A percentile compares a stretch with the other conserved stretches of the same genome.
phyloP scores from a whole-genome alignment of 1,140 invertebrate genomes.

The Diabrotica undecimpunctata region DNA sequence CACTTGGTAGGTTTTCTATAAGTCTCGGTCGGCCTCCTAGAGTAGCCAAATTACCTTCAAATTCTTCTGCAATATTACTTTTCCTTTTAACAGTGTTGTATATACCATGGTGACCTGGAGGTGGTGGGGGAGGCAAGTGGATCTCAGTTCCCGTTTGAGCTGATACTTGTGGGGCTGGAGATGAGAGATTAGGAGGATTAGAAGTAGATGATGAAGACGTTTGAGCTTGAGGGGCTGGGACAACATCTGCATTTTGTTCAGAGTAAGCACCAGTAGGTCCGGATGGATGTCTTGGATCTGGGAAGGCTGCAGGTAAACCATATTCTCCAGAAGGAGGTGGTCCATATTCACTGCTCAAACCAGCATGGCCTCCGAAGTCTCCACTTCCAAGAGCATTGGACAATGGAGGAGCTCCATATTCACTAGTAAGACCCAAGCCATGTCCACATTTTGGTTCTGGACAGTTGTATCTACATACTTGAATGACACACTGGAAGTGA shows the following conservation, averaged over 20 bases:
- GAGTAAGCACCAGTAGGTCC: conserved; percentile 76
- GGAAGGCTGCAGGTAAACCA: conserved; percentile 71
- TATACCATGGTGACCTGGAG: conserved; percentile 67
- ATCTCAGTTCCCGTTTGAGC: conserved; percentile 54
- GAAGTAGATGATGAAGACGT: conserved; percentile 63
- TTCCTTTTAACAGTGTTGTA: conserved; percentile 84
- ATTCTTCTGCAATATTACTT: conserved; percentile 63
- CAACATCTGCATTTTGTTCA: conserved; percentile 74
- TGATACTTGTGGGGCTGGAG: conserved; percentile 58
- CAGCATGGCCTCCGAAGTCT: conserved; percentile 64
- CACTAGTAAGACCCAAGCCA: conserved; percentile 55
- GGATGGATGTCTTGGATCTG: conserved; percentile 77
- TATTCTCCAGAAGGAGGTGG: conserved; percentile 64
- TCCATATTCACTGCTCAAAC: conserved; percentile 66
- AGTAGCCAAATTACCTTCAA: conserved; percentile 73
- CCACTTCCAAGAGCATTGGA: conserved; percentile 54
- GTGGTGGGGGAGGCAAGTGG: conserved; percentile 74
- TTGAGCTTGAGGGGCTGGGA: conserved; percentile 74
- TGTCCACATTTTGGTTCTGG: conserved; percentile 82
- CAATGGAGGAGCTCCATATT: conserved; percentile 64
- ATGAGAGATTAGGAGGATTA: conserved; percentile 59
- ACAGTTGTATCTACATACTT: conserved; percentile 90
- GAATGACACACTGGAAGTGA: conserved; percentile 94
- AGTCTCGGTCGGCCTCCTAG: conserved; percentile 79
- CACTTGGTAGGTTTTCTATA: conserved; percentile 69